Evolutionary conservation across 2,113 vertebrate genomes (phyloP).

Genomic region (Pica pica): DNA sequence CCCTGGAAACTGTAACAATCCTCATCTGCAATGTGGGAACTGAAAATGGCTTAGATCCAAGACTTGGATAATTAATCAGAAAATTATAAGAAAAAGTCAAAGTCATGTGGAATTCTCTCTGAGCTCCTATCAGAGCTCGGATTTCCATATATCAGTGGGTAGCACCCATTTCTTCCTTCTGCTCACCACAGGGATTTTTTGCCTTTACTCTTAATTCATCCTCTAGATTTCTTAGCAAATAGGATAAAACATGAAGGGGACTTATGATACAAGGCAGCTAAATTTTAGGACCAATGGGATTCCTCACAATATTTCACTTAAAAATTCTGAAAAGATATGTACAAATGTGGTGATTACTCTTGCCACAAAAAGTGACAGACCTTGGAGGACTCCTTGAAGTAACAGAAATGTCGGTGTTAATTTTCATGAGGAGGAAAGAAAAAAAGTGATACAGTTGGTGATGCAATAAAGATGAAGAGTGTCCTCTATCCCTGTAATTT

Average conservation of each 20-base stretch:
- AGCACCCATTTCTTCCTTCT: background rate
- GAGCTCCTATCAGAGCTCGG: background rate
- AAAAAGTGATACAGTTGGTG: background rate
- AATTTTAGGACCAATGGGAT: background rate
- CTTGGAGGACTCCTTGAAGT: background rate
- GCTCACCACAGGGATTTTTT: background rate
- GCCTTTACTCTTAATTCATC: background rate
- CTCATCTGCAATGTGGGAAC: background rate
- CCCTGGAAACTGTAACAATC: background rate
- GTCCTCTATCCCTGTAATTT: background rate
- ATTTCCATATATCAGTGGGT: background rate
- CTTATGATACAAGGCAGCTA: rapidly evolving
- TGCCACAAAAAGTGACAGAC: background rate
- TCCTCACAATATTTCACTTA: background rate
- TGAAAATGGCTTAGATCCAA: background rate
- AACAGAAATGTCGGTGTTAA: background rate
- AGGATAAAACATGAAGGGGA: background rate
- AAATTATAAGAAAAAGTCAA: background rate
- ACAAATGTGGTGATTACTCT: background rate
- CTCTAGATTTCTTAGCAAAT: background rate
- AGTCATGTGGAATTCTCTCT: background rate
- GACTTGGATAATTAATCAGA: background rate
- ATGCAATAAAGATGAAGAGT: background rate
- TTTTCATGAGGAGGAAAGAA: background rate
- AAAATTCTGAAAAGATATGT: background rate